A percentile compares a stretch with the other conserved stretches of the same genome.
phyloP scores from a whole-genome alignment of 2,888 invertebrate genomes.

The Nemurella pictetii region DNA sequence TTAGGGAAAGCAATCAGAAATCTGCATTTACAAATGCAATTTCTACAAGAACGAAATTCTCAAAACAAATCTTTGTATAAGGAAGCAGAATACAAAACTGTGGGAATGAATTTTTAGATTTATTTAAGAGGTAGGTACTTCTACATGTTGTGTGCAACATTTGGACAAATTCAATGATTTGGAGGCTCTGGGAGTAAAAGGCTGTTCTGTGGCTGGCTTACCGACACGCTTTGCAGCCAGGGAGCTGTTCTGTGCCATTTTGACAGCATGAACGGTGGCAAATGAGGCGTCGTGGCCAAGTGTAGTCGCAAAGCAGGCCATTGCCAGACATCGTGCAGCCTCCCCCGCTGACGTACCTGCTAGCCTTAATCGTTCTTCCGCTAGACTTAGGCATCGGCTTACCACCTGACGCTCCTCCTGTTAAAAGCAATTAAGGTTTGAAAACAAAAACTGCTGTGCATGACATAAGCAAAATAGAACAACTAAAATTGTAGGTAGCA shows the following conservation, averaged over 20 bases:
- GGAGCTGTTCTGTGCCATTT: conserved; percentile 37
- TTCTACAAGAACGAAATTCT: no score
- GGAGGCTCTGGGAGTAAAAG: no score
- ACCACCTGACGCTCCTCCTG: conserved; percentile 38
- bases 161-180: no score
- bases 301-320: conserved; percentile 37
- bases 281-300: conserved; percentile 38
- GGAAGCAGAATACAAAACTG: no score
- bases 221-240: conserved; percentile 38
- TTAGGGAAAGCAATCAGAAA: no score
- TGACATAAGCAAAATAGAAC: background rate
- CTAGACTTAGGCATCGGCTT: conserved; percentile 31
- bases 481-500: background rate
- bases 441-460: background rate
- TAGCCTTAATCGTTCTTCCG: conserved; percentile 32
- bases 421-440: background rate
- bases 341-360: conserved; percentile 23
- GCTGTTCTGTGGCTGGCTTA: no score
- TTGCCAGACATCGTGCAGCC: conserved; percentile 35
- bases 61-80: no score
- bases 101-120: no score
- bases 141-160: no score
- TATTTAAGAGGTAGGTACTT: no score
- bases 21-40: no score
- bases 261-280: conserved; percentile 40